Base-by-base conservation (phyloP, 2,888 invertebrate species). In the Rosalia funebris region DNA sequence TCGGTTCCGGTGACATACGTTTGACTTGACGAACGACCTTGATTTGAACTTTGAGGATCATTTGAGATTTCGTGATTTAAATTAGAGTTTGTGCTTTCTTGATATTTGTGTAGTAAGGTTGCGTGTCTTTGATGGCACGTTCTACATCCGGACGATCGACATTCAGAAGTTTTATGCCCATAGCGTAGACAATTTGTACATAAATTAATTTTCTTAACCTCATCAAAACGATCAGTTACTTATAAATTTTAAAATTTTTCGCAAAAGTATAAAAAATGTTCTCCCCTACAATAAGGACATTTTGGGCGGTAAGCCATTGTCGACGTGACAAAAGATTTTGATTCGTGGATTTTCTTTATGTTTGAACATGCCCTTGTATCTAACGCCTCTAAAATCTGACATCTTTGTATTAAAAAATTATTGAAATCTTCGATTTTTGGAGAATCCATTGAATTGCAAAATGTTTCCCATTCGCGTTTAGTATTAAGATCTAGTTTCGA, bases 141-240 rank as follows among this genome's bases (percentile, higher is more conserved):
- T 17, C 44, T 48, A 25, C 68, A 66, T 1, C 62, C 57, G 11
- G 46, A 32, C 2, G 64, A 61, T 54, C 56, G 56, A 37, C 69
- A 68, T 32, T 48, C 50, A 9, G 16, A 12, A 36, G 16, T 52
- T 32, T 45, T 60, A 53, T 68, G 68, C n/a, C 60, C 67, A 44
- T 50, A 12, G 12, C 67, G 65, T 45, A 66, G 57, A 37, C 66
- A 66, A 42, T 66, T 66, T 7, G 45, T 50, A 44, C 68, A 68
- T 11, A 65, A 25, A 9, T 56, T 58, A 17, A 69, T 45, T 60
- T 48, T 54, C 47, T 64, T 68, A 5, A 32, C 53, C 47, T 65
- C 54, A 11, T 60, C 37, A 36, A 47, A 44, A 1, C 63, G 19
- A 4, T 42, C 14, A 31, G 57, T 50, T 7, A 65, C 42, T 12